Evolutionary conservation across 2,113 vertebrate genomes (phyloP).

Genomic region (Bos indicus): DNA sequence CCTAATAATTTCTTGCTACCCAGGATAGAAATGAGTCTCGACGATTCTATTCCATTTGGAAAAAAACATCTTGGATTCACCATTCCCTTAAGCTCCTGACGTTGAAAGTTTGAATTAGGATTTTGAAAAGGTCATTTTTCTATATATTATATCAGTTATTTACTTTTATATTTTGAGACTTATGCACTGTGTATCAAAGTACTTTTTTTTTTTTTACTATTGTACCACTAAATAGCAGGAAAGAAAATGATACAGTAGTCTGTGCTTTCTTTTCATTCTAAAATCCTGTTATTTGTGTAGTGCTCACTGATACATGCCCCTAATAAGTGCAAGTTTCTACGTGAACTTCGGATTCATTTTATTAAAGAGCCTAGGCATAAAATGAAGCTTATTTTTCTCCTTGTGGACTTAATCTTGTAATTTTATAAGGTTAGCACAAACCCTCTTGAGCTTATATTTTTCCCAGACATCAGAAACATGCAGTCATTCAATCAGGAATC

Average conservation of each 20-base stretch:
- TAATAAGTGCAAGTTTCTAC: neutral
- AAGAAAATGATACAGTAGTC: neutral
- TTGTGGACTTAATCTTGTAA: neutral
- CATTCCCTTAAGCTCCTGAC: neutral
- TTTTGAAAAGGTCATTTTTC: slow-evolving; percentile 24
- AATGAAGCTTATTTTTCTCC: slow-evolving; percentile 12
- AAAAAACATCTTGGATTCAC: neutral
- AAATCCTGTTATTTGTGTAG: neutral
- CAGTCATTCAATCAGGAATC: neutral
- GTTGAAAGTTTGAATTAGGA: neutral
- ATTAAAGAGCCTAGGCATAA: neutral
- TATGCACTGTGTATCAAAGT: neutral
- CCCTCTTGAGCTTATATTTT: neutral
- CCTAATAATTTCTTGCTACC: slow-evolving; percentile 11
- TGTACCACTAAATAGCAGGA: neutral
- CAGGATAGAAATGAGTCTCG: neutral
- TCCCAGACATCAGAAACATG: neutral
- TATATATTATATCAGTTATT: slow-evolving; percentile 26
- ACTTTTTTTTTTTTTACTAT: neutral
- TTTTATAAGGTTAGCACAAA: slow-evolving; percentile 26
- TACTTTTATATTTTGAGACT: slow-evolving; percentile 14
- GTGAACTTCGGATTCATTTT: neutral
- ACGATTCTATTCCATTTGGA: slow-evolving; percentile 15
- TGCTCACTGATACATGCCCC: neutral
- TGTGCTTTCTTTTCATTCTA: neutral